Evolutionary conservation across 2,797 vertebrate species (phyloP), one percentile per base, ranked within the genome.

Genomic region (Macropodus opercularis): DNA sequence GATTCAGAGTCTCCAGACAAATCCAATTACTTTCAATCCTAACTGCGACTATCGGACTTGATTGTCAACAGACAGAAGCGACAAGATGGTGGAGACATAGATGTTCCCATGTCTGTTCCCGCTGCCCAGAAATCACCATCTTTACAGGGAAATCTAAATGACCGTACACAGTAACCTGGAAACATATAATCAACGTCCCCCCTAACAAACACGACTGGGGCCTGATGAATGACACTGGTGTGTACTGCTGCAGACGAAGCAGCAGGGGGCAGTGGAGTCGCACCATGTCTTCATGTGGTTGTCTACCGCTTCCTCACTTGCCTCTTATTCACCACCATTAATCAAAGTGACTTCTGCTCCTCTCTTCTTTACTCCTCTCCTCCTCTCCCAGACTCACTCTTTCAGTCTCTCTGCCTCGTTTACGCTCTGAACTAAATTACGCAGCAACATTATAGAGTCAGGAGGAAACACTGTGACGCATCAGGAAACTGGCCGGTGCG

Each of bases 211-310:
- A 18, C 53, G 32, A 29, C 42, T 31, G 21, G 17, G 21, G 27
- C 13, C 22, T 21, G 5, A 1, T n/a, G n/a, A 24, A 24, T 6
- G 6, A 24, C 6, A 24, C 24, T 24, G 24, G 14, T n/a, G 13
- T 70, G 76, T 46, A 75, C 23, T 43, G n/a, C 48, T 41, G 47
- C 29, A 51, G 13, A 2, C 17, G 11, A n/a, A 41, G 50, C 85
- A 86, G 60, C 69, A 89, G 90, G 53, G 82, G 83, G 77, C 71
- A 77, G 72, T 19, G 32, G 32, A 70, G 69, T 43, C 42, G 17
- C 67, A 77, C 22, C 1, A 7, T n/a, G n/a, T n/a, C n/a, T n/a
- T 42, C 21, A 10, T 21, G 41, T 38, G 22, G 12, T 15, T 17
- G 8, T 31, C 15, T 29, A 2, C 27, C 14, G 31, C 51, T 19